Conservation (phyloP, 2,113 vertebrate genomes). For the Rhegmatorhina hoffmannsi region DNA sequence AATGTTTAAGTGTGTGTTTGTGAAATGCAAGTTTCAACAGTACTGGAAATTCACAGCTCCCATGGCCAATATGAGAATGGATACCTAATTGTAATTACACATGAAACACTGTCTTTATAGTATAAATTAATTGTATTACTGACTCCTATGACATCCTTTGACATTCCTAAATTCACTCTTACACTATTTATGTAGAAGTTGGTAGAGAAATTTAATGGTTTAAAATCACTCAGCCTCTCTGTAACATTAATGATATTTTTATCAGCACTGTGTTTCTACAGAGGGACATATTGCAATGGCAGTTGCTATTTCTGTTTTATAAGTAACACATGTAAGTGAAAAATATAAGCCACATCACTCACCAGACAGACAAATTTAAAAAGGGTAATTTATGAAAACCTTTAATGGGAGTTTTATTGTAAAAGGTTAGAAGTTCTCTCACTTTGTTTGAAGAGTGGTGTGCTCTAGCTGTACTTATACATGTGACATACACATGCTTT, state of each 20-base stretch:
- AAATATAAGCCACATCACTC: neutral
- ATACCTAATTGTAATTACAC: neutral
- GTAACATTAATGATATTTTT: neutral
- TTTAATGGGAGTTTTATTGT: neutral
- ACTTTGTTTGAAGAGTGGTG: neutral
- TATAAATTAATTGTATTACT: neutral
- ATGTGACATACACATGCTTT: neutral
- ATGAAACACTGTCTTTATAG: neutral
- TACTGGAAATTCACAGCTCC: neutral
- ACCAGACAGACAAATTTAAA: neutral
- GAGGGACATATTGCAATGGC: neutral
- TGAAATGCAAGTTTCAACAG: neutral
- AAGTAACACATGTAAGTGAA: neutral
- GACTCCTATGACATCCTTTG: neutral
- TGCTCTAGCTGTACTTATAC: neutral
- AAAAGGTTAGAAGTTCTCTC: neutral
- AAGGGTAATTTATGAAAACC: neutral
- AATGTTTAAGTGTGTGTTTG: neutral
- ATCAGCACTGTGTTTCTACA: neutral
- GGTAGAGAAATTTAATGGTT: neutral
- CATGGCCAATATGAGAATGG: neutral
- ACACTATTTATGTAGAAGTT: neutral
- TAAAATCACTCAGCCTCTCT: neutral
- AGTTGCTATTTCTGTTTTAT: neutral
- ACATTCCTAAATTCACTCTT: neutral